Percentiles rank a stretch among this genome's conserved stretches.
These are phyloP conservation scores for Peromyscus leucopus DNA, from an alignment of 2,113 vertebrate genomes.

Conservation along the genomic window DNA sequence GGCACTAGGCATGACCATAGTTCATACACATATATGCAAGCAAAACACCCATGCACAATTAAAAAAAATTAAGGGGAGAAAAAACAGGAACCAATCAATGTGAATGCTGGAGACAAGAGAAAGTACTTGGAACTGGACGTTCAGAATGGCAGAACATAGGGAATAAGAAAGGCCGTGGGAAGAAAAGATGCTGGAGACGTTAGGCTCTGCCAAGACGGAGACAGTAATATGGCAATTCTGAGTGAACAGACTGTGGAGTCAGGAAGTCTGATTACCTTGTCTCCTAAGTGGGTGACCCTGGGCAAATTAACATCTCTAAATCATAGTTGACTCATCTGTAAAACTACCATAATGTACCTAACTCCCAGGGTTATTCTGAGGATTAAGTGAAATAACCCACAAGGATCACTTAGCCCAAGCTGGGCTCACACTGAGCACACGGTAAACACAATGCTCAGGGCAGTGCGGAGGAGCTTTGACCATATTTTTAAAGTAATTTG, in stretches of 20 bases:
- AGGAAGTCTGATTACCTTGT: not conserved
- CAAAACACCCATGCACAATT: not conserved
- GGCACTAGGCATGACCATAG: not conserved
- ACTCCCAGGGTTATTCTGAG: not conserved
- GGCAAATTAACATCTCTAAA: not conserved
- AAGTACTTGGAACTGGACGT: not conserved
- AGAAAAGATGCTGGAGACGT: not conserved
- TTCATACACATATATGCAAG: not conserved
- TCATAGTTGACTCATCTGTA: not conserved
- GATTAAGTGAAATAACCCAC: not conserved
- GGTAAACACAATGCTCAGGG: not conserved
- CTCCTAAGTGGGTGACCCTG: not conserved
- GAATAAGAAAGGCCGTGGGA: too few species aligned
- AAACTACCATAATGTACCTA: not conserved
- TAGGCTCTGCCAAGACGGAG: not conserved
- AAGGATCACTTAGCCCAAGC: not conserved
- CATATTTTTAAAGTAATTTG: not conserved
- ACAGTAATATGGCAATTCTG: fast-evolving
- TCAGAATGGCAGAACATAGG: not conserved
- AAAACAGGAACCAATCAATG: not conserved
- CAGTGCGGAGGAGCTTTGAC: not conserved
- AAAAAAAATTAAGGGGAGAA: not conserved
- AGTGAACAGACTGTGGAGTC: not conserved
- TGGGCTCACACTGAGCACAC: fast-evolving
- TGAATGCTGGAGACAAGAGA: not conserved